Conservation (phyloP, 2,113 vertebrate species). For the Pluvianellus socialis region DNA sequence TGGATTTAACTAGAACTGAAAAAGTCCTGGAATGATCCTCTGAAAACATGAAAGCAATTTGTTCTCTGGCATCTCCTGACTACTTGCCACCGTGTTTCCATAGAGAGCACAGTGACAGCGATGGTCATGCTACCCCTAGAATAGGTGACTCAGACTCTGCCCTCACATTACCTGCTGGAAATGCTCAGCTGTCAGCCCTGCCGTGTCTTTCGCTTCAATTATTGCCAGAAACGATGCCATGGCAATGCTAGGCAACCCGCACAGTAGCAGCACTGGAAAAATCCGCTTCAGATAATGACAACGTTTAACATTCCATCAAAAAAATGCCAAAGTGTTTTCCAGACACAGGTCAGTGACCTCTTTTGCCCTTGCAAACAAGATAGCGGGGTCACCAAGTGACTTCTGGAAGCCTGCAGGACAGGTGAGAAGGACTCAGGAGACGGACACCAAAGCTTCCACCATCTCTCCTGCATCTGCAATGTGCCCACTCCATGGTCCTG, state of each 20-base stretch:
- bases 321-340: not conserved
- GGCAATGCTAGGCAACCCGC: not conserved
- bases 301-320: not conserved
- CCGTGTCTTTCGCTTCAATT: not conserved
- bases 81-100: not conserved
- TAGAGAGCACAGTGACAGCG: not conserved
- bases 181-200: not conserved
- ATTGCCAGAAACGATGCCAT: not conserved
- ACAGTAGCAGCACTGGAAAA: not conserved
- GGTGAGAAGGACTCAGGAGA: not conserved
- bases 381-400: not conserved
- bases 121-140: not conserved
- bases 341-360: not conserved
- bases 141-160: not conserved
- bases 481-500: not conserved
- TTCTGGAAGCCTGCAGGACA: not conserved
- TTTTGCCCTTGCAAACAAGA: not conserved
- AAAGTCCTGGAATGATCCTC: not conserved
- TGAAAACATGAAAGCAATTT: not conserved
- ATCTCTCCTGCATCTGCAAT: not conserved
- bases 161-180: not conserved
- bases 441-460: not conserved
- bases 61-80: not conserved
- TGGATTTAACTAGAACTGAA: not conserved
- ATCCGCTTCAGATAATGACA: not conserved